A percentile compares a stretch with the other conserved stretches of the same genome.
Evolutionary conservation across 2,888 invertebrate species (phyloP).

Genomic region (Chrysopilus asiliformis): DNA sequence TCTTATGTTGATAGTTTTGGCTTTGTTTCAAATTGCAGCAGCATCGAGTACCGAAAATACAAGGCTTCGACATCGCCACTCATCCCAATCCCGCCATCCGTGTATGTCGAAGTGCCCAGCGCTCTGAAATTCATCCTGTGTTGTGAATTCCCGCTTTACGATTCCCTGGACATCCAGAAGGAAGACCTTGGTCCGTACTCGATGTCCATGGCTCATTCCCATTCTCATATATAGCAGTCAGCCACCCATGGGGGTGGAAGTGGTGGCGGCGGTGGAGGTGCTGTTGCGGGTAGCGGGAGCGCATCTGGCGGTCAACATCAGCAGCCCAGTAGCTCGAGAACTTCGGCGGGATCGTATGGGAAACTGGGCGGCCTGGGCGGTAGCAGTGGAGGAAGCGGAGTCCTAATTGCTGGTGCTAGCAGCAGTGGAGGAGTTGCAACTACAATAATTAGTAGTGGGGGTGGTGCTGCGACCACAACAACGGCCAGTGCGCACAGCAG

Average conservation of each 20-base stretch:
- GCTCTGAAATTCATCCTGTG: constrained; percentile 72
- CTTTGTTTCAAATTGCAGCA: constrained; percentile 40
- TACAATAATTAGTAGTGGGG: background rate
- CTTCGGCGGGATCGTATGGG: constrained; percentile 14
- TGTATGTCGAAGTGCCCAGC: constrained; percentile 76
- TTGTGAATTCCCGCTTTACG: constrained; percentile 81
- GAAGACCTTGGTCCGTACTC: constrained; percentile 32
- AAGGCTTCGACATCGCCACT: constrained; percentile 79
- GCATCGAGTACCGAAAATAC: constrained; percentile 74
- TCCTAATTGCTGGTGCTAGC: background rate
- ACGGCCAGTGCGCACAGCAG: background rate
- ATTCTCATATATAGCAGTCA: constrained; percentile 37
- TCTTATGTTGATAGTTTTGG: no score
- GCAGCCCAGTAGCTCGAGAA: constrained; percentile 16
- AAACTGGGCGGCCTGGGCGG: constrained; percentile 7
- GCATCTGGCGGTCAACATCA: no score
- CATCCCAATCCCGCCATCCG: constrained; percentile 74
- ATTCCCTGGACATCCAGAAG: constrained; percentile 47
- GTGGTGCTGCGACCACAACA: constrained; percentile 6
- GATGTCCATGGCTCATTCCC: constrained; percentile 33
- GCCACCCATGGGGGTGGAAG: constrained; percentile 31
- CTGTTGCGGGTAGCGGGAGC: constrained; percentile 19
- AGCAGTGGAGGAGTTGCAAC: background rate
- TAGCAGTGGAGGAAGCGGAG: background rate
- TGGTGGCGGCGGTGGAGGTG: constrained; percentile 23